These are phyloP conservation scores for Cephus sareptanus DNA, from an alignment of 2,888 invertebrate species.

Conservation along the genomic window DNA sequence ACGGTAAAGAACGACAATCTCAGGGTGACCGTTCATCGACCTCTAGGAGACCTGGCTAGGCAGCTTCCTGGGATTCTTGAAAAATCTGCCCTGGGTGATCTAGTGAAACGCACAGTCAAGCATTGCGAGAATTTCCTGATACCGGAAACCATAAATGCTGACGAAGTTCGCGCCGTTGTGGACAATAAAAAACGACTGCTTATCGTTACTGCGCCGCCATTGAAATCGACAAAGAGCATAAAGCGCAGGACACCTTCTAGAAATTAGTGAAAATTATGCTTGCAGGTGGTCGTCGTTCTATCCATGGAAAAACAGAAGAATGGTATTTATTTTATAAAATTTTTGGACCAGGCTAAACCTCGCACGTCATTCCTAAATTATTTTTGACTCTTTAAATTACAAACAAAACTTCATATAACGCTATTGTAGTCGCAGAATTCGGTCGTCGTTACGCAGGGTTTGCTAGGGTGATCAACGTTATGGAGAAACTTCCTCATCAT, in stretches of 20 bases:
- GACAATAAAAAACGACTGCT: constrained; percentile 39
- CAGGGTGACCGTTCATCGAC: constrained; percentile 35
- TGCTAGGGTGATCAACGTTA: not conserved
- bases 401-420: not conserved
- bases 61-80: constrained; percentile 29
- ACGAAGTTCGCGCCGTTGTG: constrained; percentile 40
- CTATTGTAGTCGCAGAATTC: not conserved
- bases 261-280: not conserved
- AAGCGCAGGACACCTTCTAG: not conserved
- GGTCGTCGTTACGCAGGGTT: not conserved
- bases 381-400: not conserved
- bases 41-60: constrained; percentile 28
- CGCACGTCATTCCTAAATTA: not conserved
- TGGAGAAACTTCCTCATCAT: constrained; percentile 36
- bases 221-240: constrained; percentile 18
- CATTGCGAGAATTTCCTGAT: constrained; percentile 43
- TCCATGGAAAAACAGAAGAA: not conserved
- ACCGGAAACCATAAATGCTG: constrained; percentile 40
- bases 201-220: constrained; percentile 38
- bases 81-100: constrained; percentile 27
- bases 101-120: constrained; percentile 31
- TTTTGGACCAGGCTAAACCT: not conserved
- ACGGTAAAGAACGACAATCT: constrained; percentile 47
- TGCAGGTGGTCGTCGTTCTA: not conserved
- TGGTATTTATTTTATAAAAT: not conserved